These are phyloP conservation scores for Leptopterna dolabrata DNA, from an alignment of 2,888 invertebrate genomes.

Conservation along the genomic window DNA sequence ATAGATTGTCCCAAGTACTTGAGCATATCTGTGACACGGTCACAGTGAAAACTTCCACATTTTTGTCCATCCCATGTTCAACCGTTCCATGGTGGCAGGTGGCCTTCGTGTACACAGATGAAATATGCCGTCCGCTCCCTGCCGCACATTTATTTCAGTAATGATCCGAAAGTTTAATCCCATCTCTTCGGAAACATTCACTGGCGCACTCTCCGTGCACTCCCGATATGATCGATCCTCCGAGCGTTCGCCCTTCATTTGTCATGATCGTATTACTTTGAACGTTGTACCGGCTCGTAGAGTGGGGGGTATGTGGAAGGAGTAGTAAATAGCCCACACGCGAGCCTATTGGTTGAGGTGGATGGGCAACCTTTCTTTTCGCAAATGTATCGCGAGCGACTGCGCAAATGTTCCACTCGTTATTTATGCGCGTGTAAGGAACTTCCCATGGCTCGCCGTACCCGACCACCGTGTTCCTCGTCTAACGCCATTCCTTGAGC, in stretches of 20 bases:
- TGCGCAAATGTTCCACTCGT: constrained; percentile 4
- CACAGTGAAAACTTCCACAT: no score
- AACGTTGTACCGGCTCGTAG: neutral
- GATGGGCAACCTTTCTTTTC: constrained; percentile 21
- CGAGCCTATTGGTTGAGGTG: neutral
- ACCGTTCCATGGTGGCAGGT: no score
- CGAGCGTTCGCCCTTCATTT: neutral
- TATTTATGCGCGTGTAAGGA: constrained; percentile 28
- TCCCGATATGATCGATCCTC: neutral
- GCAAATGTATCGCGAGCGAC: constrained; percentile 24
- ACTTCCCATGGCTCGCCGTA: constrained; percentile 28
- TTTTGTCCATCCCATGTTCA: no score
- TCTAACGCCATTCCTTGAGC: neutral
- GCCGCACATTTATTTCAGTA: no score
- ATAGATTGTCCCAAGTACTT: no score
- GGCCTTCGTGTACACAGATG: no score
- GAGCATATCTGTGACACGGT: no score
- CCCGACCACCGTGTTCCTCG: neutral
- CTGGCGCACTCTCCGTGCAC: neutral
- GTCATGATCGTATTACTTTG: neutral
- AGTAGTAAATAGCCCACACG: constrained; percentile 5
- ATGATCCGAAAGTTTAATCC: no score
- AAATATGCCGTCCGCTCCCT: no score
- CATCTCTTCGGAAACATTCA: neutral
- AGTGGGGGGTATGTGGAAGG: neutral